Base-by-base conservation (phyloP, 2,113 vertebrate genomes). In the Osmerus eperlanus region DNA sequence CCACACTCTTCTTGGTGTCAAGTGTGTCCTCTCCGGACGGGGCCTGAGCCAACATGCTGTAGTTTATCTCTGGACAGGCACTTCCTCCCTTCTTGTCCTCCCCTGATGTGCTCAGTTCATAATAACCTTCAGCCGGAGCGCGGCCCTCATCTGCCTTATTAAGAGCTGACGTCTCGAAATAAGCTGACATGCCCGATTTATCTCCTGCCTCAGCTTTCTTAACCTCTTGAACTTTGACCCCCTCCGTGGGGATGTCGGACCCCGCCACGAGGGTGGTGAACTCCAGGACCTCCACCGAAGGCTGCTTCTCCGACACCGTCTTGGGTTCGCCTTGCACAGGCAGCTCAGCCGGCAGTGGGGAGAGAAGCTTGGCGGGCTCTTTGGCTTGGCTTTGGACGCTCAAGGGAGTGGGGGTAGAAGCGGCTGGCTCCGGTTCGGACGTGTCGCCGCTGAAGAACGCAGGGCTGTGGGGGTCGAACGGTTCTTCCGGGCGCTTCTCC, bases 101-200 rank as follows among this genome's bases (percentile, higher is more conserved):
- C 75, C 92, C 94, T 67, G 94, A 76, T 80, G 94, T 93, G 83
- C 94, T 99, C 23, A 99, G 91, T 91, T 99, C 97, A 67, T 98
- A 99, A 88, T 99, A 99, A 81, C 95, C 97, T 78, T 95, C 96
- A 69, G 89, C 87, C 78, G 89, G 88, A 74, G 78, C 85, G 13
- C 81, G 61, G 56, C 3, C 80, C 23, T 89, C 86, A 74, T 94
- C 93, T 59, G 92, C 92, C 85, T 95, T 41, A 41, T 41, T 96
- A 78, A 94, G 83, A 78, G 95, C 86, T 73, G 96, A 98, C 19
- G 97, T 99, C 91, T 99, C 97, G 91, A 99, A 99, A 89, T 99
- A 99, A 65, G 96, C 96, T 0, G 97, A 99, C 96, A 98, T 97
- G 73, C 96, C 97, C 7, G 96, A 98, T 68, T 90, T 94, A 87